Conservation (phyloP, 1,140 invertebrate genomes). For the Drosophila rufa region DNA sequence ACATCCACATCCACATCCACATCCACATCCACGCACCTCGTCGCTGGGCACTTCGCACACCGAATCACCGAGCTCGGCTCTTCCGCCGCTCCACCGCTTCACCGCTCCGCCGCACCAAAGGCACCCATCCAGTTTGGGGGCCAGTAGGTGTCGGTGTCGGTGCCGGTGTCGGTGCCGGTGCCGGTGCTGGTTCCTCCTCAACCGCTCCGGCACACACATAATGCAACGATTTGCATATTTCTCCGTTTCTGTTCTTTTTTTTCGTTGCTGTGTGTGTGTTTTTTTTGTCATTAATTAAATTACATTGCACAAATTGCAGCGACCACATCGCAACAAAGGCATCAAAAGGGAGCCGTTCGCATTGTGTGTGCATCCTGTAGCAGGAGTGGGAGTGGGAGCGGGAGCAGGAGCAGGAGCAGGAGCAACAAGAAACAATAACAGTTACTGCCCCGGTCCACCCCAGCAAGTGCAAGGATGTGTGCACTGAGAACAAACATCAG, state of each 20-base stretch:
- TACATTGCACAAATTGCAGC: slow-evolving; percentile 84
- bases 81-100: background rate
- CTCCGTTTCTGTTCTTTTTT: slow-evolving; percentile 3
- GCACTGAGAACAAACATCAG: slow-evolving; percentile 4
- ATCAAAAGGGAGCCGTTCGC: slow-evolving; percentile 23
- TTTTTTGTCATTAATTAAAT: slow-evolving; percentile 84
- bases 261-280: slow-evolving; percentile 2
- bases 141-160: slow-evolving; percentile 8
- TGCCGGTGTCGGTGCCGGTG: background rate
- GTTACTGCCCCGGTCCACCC: slow-evolving; percentile 19
- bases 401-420: slow-evolving; percentile 22
- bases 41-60: background rate
- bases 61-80: slow-evolving; percentile 8
- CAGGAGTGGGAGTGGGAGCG: slow-evolving; percentile 15
- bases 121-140: slow-evolving; percentile 10
- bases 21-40: slow-evolving; percentile 2
- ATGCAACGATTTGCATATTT: slow-evolving; percentile 72
- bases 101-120: background rate
- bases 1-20: background rate
- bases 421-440: slow-evolving; percentile 20
- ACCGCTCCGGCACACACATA: slow-evolving; percentile 19
- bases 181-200: background rate
- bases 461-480: background rate
- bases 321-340: slow-evolving; percentile 29
- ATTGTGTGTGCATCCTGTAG: slow-evolving; percentile 31